Evolutionary conservation across 1,140 invertebrate genomes (phyloP).

Genomic region (Pogonomyrmex californicus): DNA sequence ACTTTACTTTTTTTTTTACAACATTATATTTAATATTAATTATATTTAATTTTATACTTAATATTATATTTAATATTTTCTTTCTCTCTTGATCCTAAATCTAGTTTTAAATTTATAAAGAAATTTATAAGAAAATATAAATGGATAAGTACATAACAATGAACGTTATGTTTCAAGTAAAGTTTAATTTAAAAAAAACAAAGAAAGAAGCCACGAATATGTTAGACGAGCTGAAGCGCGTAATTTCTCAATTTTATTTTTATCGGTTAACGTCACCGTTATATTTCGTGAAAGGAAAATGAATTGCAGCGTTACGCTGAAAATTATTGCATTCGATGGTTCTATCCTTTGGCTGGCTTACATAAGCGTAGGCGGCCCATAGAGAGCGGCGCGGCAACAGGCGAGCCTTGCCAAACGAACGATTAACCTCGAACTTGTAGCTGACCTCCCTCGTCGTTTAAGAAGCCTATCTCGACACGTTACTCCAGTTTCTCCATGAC

Average conservation of each 20-base stretch:
- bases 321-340: conserved; percentile 17
- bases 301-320: neutral
- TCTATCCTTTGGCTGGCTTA: conserved; percentile 28
- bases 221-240: neutral
- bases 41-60: too few species aligned
- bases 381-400: conserved; percentile 52
- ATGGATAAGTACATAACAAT: neutral
- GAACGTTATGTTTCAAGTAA: neutral
- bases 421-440: conserved; percentile 76
- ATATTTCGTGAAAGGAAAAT: conserved; percentile 40
- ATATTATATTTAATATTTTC: too few species aligned
- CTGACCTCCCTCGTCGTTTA: conserved; percentile 68
- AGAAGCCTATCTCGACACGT: conserved; percentile 33
- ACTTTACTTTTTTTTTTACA: neutral
- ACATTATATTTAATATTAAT: too few species aligned
- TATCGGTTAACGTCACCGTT: neutral
- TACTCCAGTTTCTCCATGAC: conserved; percentile 47
- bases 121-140: neutral
- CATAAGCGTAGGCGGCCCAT: conserved; percentile 60
- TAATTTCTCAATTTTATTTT: conserved; percentile 13
- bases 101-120: neutral
- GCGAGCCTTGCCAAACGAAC: conserved; percentile 71
- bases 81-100: neutral
- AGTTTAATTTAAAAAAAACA: neutral
- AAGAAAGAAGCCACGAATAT: neutral